Evolutionary conservation across 2,888 invertebrate species (phyloP), one percentile per base, ranked within the genome.

Genomic region (Chrysolina haemoptera): DNA sequence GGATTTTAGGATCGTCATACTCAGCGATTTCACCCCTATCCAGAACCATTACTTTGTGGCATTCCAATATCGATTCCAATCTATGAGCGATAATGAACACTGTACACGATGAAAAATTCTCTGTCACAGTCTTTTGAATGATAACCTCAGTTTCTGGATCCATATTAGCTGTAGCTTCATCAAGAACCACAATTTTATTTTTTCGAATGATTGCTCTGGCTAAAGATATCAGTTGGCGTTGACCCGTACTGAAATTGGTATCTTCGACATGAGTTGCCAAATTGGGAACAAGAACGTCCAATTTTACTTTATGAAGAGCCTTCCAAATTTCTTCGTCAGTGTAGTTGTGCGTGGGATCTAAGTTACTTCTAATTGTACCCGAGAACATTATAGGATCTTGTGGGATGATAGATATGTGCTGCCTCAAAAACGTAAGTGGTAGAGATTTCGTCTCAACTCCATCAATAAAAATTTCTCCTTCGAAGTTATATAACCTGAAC

Each of bases 1-100:
- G 85, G 78, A 90, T 89, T 83, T 91, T 91, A 0, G 98, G 96
- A 81, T 93, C 92, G 6, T 94, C 96, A 50, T 93, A 92, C 86
- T 98, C 96, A 1, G 91, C 91, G 84, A 93, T 90, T 53, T 78
- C 91, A 0, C 96, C 96, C 40, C 93, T 92, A 84, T 95, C 94
- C 91, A 96, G 91, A 12, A 96, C 95, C 80, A 96, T 86, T 71
- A 76, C 73, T 65, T 76, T 76, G 41, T 91, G 89, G 22, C 89
- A 90, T 83, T 91, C 90, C 87, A 91, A 90, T 73, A 92, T 90
- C 1, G 91, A 91, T 80, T 91, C 80, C 27, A 86, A 71, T 73
- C 85, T 82, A 70, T 86, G 86, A 6, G 86, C 85, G 43, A 86
- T 90, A 0, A 90, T 91, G 22, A 92, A 86, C 9, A 91, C 90